phyloP scores from a whole-genome alignment of 92 coral and sea anemone genomes.

The Scolanthus callimorphus region DNA sequence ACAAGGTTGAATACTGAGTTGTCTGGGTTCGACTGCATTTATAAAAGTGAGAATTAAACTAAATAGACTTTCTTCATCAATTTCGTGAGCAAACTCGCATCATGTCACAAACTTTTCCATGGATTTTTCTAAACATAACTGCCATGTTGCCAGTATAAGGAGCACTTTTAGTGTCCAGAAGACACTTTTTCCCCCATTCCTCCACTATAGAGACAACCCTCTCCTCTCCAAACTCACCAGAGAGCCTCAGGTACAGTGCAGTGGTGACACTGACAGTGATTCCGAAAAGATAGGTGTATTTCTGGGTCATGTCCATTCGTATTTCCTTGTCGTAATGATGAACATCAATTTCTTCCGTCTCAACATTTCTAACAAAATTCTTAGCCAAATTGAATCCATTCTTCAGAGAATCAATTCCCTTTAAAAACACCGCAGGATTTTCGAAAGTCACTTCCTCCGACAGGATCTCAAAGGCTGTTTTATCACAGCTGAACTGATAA shows the following conservation, averaged over 20 bases:
- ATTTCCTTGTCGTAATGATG: conserved; percentile 31
- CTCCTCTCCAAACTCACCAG: conserved; percentile 25
- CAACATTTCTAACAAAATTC: conserved; percentile 15
- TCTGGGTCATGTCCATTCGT: conserved; percentile 27
- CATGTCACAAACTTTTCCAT: conserved; percentile 22
- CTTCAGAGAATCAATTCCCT: conserved; percentile 28
- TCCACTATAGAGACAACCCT: conserved; percentile 15
- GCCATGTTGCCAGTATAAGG: conserved; percentile 35
- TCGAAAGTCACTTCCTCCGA: conserved; percentile 33
- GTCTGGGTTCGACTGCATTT: too few species aligned
- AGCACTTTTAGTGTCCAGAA: conserved; percentile 19
- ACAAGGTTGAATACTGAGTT: too few species aligned
- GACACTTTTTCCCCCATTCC: conserved; percentile 33
- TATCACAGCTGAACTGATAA: conserved; percentile 13
- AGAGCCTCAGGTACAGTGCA: conserved; percentile 22
- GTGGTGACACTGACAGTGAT: conserved; percentile 17
- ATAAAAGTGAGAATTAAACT: too few species aligned
- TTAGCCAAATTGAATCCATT: conserved; percentile 29
- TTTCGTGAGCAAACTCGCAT: conserved; percentile 7
- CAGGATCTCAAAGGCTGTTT: conserved; percentile 10
- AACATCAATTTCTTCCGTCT: conserved; percentile 18
- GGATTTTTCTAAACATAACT: conserved; percentile 18
- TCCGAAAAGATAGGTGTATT: conserved; percentile 13
- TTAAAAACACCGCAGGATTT: conserved; percentile 31
- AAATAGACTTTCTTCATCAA: conserved; percentile 28